These are phyloP conservation scores for Poecilia gillii DNA, from an alignment of 2,797 vertebrate species.

Conservation along the genomic window DNA sequence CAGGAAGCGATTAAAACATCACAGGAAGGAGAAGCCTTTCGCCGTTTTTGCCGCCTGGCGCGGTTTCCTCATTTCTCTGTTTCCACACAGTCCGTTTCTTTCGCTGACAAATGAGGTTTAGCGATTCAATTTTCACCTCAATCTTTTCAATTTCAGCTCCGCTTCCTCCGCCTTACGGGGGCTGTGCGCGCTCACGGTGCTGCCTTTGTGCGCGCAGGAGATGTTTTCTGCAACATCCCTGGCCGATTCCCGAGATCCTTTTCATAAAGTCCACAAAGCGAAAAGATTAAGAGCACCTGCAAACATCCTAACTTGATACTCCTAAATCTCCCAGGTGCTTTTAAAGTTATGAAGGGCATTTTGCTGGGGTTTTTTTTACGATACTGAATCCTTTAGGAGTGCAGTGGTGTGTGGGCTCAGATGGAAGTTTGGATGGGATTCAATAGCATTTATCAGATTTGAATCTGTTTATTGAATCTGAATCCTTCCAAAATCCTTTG, in stretches of 20 bases:
- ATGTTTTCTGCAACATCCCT: constrained; percentile 24
- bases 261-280: constrained; percentile 27
- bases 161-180: constrained; percentile 14
- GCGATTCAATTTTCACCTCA: constrained; percentile 61
- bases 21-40: constrained; percentile 33
- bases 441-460: constrained; percentile 10
- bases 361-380: constrained; percentile 8
- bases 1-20: constrained; percentile 56
- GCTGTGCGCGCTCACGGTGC: constrained; percentile 17
- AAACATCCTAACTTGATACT: constrained; percentile 39
- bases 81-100: constrained; percentile 19
- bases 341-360: constrained; percentile 13
- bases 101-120: constrained; percentile 62
- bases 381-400: constrained; percentile 17
- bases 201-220: constrained; percentile 7
- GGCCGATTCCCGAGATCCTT: constrained; percentile 24
- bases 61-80: too few relatives aligned
- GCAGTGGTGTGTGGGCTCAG: not conserved
- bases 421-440: not conserved
- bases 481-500: constrained; percentile 3
- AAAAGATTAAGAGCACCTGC: constrained; percentile 34
- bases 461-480: not conserved
- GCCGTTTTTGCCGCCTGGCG: constrained; percentile 22
- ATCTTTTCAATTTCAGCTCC: constrained; percentile 30
- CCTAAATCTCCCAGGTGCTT: constrained; percentile 22